A percentile compares a stretch with the other conserved stretches of the same genome.
Conservation (phyloP, 2,113 vertebrate genomes). For the Marmota flaviventris region DNA sequence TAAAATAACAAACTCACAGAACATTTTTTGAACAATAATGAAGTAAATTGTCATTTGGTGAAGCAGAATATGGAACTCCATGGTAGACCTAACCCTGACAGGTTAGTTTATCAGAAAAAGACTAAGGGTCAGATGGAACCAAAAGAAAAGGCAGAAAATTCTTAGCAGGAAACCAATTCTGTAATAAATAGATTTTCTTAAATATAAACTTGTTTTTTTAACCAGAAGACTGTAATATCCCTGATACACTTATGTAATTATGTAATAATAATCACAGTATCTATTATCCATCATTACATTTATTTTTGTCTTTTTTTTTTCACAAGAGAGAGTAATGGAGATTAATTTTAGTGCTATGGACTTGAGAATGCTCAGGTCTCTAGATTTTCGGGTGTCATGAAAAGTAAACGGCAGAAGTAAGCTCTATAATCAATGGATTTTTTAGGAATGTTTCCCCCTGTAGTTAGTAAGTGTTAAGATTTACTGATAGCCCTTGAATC, state of each 20-base stretch:
- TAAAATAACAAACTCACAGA: neutral
- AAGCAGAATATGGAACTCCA: neutral
- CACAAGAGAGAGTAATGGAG: neutral
- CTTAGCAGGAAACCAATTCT: neutral
- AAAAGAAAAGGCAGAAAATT: neutral
- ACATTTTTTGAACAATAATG: no score
- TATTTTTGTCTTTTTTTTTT: neutral
- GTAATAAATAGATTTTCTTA: neutral
- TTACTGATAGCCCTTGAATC: neutral
- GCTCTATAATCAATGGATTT: neutral
- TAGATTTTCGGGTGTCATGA: neutral
- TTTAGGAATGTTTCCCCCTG: neutral
- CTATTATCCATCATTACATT: neutral
- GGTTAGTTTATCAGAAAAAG: no score
- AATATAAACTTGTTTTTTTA: neutral
- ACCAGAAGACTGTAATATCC: neutral
- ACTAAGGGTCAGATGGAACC: neutral
- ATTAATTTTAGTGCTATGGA: neutral
- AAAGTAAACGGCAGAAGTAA: neutral
- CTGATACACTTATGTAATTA: neutral
- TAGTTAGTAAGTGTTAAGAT: neutral
- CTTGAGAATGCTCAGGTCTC: neutral
- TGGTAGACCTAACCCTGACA: no score
- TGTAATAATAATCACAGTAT: no score
- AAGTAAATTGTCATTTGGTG: neutral